Base-by-base conservation (phyloP, 2,888 invertebrate species). In the Volucella bombylans region DNA sequence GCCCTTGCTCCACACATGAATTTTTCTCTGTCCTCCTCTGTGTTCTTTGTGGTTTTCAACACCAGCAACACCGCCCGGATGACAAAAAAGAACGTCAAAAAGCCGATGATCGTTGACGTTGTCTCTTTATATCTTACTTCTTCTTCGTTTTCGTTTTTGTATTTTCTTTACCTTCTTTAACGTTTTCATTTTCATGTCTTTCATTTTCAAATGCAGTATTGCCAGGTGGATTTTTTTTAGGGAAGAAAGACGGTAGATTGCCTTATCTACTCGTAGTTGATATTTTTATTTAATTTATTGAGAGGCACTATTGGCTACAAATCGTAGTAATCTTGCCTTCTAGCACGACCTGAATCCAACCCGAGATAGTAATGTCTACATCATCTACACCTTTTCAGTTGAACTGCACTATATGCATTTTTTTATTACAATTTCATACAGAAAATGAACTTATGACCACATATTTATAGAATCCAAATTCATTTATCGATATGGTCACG, bases 31-130 rank as follows among this genome's bases (percentile, higher is more conserved):
- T 18, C 6, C 52, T 45, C 41, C 59, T 62, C 72, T 64, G 39
- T 62, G 57, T 80, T 85, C 47, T 81, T 67, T 85, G 85, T 81
- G 81, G 85, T 85, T 81, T 85, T 61, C 31, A 31, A 31, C 31
- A 45, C 79, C 68, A 69, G 41, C 43, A 55, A 81, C 61, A 85
- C 76, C 85, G 71, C 76, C 81, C 81, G 85, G 76, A 81, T 85
- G 74, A 83, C 69, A 73, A 69, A 67, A 76, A 81, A 80, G 81
- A 85, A 85, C 85, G 85, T 85, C 85, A 85, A 85, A 85, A 85
- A 76, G 85, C 85, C 81, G 81, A 83, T 80, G 83, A 85, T 85
- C 85, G 81, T 81, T 81, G 76, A 79, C 79, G 79, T 65, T 39
- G 77, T 54, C 43, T 73, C 45, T 45, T 69, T 69, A 54, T 31